Conservation (phyloP, 2,888 invertebrate genomes). For the Emmelina monodactyla region DNA sequence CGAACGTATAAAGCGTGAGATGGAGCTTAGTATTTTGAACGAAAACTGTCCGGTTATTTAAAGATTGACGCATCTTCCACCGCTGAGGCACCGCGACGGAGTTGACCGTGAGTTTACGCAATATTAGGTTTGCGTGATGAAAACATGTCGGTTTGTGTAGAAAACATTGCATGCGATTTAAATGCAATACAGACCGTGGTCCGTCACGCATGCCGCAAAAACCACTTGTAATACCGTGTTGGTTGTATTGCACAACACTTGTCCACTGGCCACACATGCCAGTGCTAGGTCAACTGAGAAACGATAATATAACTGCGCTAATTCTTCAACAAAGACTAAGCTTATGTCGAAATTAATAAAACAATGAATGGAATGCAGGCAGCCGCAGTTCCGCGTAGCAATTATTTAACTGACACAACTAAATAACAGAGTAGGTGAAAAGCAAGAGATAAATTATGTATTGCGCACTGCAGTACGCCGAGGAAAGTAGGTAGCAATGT, state of each 20-base stretch:
- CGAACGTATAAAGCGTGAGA: too few species aligned
- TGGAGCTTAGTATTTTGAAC: too few species aligned
- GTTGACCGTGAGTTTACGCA: constrained; percentile 11
- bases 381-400: too few species aligned
- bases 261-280: constrained; percentile 14
- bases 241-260: constrained; percentile 22
- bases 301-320: constrained; percentile 16
- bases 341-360: too few species aligned
- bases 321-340: too few species aligned
- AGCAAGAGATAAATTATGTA: constrained; percentile 3
- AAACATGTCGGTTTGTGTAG: constrained; percentile 23
- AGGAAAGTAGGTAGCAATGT: constrained; percentile 15
- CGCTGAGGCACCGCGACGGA: too few species aligned
- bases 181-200: constrained; percentile 11
- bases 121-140: constrained; percentile 23
- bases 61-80: too few species aligned
- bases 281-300: constrained; percentile 36
- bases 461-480: constrained; percentile 11
- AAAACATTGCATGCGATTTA: constrained; percentile 20
- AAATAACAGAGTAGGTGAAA: background rate
- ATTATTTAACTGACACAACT: too few species aligned
- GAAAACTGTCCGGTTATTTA: background rate
- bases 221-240: constrained; percentile 16
- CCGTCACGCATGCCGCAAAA: constrained; percentile 24
- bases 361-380: too few species aligned